These are phyloP conservation scores for Sebastes flavidus DNA, from an alignment of 2,797 vertebrate genomes.

Conservation along the genomic window DNA sequence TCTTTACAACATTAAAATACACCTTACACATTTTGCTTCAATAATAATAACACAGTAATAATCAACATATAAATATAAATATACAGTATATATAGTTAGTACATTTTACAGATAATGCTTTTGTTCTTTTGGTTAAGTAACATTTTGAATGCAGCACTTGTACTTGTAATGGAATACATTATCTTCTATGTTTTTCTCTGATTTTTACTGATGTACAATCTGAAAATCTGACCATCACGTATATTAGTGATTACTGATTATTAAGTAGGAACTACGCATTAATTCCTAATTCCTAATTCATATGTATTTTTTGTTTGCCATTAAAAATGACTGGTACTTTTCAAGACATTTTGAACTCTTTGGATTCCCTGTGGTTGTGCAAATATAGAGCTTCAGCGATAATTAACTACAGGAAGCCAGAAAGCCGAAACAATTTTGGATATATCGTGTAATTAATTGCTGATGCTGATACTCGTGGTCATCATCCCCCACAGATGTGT, in stretches of 20 bases:
- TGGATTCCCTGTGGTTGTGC: background rate
- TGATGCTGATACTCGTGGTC: slow-evolving; percentile 3
- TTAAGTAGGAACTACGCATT: background rate
- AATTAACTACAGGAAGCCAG: background rate
- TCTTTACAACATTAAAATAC: too few relatives aligned
- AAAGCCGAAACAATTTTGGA: background rate
- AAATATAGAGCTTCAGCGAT: background rate
- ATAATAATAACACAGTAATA: too few relatives aligned
- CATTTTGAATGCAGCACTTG: background rate
- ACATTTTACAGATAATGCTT: background rate
- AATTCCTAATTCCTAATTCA: background rate
- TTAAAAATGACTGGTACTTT: background rate
- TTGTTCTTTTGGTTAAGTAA: too few relatives aligned
- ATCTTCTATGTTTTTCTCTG: background rate
- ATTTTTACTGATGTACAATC: background rate
- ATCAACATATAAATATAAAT: background rate
- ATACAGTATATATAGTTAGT: background rate
- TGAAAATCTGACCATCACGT: background rate
- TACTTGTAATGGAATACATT: too few relatives aligned
- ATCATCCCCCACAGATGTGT: slow-evolving; percentile 37
- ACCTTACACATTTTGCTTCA: background rate
- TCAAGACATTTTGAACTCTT: background rate
- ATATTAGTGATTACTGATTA: background rate
- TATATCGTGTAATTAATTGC: slow-evolving; percentile 25
- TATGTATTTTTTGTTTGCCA: background rate